Evolutionary conservation across 2,888 invertebrate genomes (phyloP).

Genomic region (Micoletzkya japonica): DNA sequence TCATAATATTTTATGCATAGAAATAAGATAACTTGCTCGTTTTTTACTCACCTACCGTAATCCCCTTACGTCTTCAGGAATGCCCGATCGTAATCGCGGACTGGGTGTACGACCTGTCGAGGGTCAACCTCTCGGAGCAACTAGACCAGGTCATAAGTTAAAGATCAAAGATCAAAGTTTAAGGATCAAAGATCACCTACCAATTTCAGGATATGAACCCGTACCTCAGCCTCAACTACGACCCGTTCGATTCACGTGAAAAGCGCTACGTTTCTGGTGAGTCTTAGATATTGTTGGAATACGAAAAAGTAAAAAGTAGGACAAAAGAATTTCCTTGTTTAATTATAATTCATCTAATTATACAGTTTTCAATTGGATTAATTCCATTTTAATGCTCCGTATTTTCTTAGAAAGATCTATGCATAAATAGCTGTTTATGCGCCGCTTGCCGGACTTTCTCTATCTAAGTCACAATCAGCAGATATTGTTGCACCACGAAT

Average conservation of each 20-base stretch:
- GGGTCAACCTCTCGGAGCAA: conserved; percentile 57
- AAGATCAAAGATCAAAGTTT: too few species aligned
- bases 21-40: too few species aligned
- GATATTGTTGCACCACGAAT: too few species aligned
- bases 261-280: conserved; percentile 56
- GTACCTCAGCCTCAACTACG: conserved; percentile 51
- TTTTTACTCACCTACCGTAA: too few species aligned
- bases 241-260: conserved; percentile 42
- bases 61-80: conserved; percentile 39
- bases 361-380: too few species aligned
- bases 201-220: conserved; percentile 38
- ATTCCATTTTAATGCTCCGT: too few species aligned
- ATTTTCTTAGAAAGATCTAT: too few species aligned
- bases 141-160: not conserved
- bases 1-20: too few species aligned
- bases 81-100: conserved; percentile 62
- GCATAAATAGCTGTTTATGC: too few species aligned
- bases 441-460: too few species aligned
- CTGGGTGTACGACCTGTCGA: conserved; percentile 60
- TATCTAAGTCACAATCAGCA: too few species aligned
- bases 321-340: not conserved
- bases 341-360: not conserved
- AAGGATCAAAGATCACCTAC: not conserved
- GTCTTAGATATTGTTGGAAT: not conserved
- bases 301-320: too few species aligned